phyloP scores from a whole-genome alignment of 2,888 invertebrate species.

The Vesta saturnalis region DNA sequence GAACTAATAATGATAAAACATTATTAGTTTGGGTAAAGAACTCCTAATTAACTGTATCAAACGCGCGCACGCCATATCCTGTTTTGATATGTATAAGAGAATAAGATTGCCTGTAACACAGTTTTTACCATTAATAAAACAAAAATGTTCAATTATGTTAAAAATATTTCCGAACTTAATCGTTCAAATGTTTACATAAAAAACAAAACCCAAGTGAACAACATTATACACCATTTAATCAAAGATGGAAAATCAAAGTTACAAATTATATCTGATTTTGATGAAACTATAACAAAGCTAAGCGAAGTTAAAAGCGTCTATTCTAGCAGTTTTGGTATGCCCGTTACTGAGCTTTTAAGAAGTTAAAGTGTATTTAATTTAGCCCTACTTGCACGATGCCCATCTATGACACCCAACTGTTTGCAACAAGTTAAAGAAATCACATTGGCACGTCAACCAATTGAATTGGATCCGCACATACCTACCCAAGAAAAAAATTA shows the following conservation, averaged over 20 bases:
- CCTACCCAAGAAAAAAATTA: slow-evolving; percentile 75
- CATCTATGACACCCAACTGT: slow-evolving; percentile 73
- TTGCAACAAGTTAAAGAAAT: slow-evolving; percentile 70
- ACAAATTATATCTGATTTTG: slow-evolving; percentile 90
- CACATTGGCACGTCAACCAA: slow-evolving; percentile 79
- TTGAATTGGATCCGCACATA: slow-evolving; percentile 83
- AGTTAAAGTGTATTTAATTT: slow-evolving; percentile 38
- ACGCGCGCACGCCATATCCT: too few relatives aligned
- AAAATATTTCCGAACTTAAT: slow-evolving; percentile 38
- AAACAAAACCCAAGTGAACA: slow-evolving; percentile 64
- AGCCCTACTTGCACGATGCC: slow-evolving; percentile 81
- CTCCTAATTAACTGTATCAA: too few relatives aligned
- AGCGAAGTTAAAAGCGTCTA: slow-evolving; percentile 76
- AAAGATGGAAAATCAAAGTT: slow-evolving; percentile 70
- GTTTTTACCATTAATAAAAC: too few relatives aligned
- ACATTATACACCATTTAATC: slow-evolving; percentile 67
- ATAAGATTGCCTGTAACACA: too few relatives aligned
- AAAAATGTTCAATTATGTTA: slow-evolving; percentile 26
- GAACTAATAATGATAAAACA: too few relatives aligned
- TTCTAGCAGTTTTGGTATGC: slow-evolving; percentile 83
- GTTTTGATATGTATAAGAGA: too few relatives aligned
- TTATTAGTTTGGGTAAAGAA: too few relatives aligned
- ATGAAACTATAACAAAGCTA: slow-evolving; percentile 86
- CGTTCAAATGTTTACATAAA: slow-evolving; percentile 63
- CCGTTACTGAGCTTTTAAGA: background rate